Base-by-base conservation (phyloP, 2,888 invertebrate species). In the Caenorhabditis panamensis region DNA sequence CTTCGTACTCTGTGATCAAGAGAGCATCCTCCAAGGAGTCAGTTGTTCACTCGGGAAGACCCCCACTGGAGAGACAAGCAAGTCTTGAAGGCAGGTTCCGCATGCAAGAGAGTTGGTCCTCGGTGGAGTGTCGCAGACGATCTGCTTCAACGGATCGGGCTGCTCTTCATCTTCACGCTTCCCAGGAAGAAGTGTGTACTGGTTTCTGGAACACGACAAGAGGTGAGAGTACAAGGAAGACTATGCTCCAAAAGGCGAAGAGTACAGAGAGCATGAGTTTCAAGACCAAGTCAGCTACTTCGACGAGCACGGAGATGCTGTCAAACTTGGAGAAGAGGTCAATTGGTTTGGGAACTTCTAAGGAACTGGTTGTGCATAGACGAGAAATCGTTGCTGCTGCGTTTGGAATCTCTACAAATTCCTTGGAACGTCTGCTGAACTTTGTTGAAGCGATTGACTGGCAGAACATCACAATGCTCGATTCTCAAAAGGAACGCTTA, bases 171-270 rank as follows among this genome's bases (percentile, higher is more conserved):
- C 37, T 78, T 0, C 37, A 47, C 59, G 68, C 77, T 5, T 68
- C 78, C 11, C 66, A 59, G 20, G 84, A 84, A 47, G 84, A 82
- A 67, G 54, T 78, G 13, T 71, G 73, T 41, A 69, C 63, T 28
- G 84, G 84, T 37, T 82, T 84, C 75, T 84, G 84, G 84, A 75
- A 54, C 24, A 82, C 84, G 16, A 31, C 68, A 5, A 71, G 71
- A 22, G 63, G 51, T 20, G 80, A 80, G 66, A 62, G 62, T 31
- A 76, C 80, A 5, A 24, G 76, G 51, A 71, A 63, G 59, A 80
- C 80, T 13, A 24, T 80, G 61, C 61, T 73, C 5, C 79, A 79
- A 11, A 79, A 79, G 47, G 62, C 79, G 18, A 79, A 73, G 44
- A 71, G 71, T 18, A 41, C 44, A 13, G 79, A 79, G 28, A 67